phyloP scores from a whole-genome alignment of 2,888 invertebrate genomes.

The Eucriotettix oculatus region DNA sequence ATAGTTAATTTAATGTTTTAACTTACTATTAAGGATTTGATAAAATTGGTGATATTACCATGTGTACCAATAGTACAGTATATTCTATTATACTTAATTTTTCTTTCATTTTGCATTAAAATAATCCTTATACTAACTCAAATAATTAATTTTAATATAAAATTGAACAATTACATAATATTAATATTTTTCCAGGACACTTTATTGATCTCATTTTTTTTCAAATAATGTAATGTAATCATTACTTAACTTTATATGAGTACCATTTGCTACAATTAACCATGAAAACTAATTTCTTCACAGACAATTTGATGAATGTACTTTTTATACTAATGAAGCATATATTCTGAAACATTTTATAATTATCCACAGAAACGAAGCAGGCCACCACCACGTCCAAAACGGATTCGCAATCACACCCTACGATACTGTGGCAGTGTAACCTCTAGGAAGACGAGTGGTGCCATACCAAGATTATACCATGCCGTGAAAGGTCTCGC shows the following conservation, averaged over 20 bases:
- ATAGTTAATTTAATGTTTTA: too few relatives aligned
- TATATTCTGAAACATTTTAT: neutral
- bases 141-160: too few relatives aligned
- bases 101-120: too few relatives aligned
- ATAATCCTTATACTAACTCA: too few relatives aligned
- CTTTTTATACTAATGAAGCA: neutral
- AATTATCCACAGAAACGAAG: slow-evolving; percentile 66
- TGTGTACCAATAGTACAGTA: too few relatives aligned
- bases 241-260: neutral
- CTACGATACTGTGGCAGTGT: slow-evolving; percentile 98
- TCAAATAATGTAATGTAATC: neutral
- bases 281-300: neutral
- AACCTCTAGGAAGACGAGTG: slow-evolving; percentile 57
- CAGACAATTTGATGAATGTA: neutral
- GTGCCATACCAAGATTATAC: neutral
- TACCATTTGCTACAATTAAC: neutral
- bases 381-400: slow-evolving; percentile 63
- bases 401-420: slow-evolving; percentile 76
- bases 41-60: too few relatives aligned
- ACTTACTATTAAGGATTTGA: too few relatives aligned
- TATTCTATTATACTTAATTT: too few relatives aligned
- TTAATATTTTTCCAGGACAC: too few relatives aligned
- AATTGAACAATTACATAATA: too few relatives aligned
- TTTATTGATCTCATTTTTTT: neutral
- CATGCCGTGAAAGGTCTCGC: neutral